Evolutionary conservation across 1,140 invertebrate genomes (phyloP).

Genomic region (Laodelphax striatellus): DNA sequence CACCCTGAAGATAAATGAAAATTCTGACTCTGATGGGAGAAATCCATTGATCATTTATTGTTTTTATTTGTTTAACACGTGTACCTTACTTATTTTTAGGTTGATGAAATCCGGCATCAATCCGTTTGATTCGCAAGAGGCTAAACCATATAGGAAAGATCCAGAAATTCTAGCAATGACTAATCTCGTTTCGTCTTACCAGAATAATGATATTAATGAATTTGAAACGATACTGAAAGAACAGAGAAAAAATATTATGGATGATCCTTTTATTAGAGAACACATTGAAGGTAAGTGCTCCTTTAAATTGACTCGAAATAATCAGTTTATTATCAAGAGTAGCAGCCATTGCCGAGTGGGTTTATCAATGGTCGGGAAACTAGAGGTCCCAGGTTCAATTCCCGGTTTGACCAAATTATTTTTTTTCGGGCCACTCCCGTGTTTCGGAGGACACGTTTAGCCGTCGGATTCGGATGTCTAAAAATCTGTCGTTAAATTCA

Average conservation of each 20-base stretch:
- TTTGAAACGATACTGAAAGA: conserved; percentile 95
- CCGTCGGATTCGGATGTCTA: too few relatives aligned
- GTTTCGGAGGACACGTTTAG: too few relatives aligned
- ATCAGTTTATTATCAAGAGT: too few relatives aligned
- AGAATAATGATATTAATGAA: conserved; percentile 98
- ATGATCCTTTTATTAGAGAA: conserved; percentile 97
- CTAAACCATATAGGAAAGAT: conserved; percentile 99
- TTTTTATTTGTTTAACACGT: background rate
- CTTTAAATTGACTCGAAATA: background rate
- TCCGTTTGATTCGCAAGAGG: conserved; percentile 99
- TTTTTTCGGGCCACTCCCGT: too few relatives aligned
- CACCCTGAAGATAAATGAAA: too few relatives aligned
- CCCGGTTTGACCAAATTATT: too few relatives aligned
- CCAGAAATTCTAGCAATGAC: conserved; percentile 99
- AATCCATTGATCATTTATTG: too few relatives aligned
- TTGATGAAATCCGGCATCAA: conserved; percentile 99
- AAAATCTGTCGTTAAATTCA: too few relatives aligned
- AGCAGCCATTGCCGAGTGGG: too few relatives aligned
- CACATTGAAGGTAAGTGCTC: conserved; percentile 75
- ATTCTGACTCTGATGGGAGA: too few relatives aligned
- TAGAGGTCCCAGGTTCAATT: too few relatives aligned
- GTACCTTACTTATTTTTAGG: conserved; percentile 39
- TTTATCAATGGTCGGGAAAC: too few relatives aligned
- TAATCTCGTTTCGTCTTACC: conserved; percentile 95
- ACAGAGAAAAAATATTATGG: conserved; percentile 96